Evolutionary conservation across 2,113 vertebrate genomes (phyloP).

Genomic region (Fulmarus glacialis): DNA sequence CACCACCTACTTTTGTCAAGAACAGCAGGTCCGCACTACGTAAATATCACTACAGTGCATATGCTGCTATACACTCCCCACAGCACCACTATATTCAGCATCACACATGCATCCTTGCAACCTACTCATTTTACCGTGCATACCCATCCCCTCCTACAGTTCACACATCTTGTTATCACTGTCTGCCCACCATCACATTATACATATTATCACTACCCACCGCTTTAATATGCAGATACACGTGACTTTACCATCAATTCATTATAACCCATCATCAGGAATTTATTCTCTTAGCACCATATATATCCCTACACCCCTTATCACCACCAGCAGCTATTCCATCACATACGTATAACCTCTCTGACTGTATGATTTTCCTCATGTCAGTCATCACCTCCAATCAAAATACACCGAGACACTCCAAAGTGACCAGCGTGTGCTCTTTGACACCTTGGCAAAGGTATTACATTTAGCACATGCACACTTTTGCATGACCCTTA

Average conservation of each 20-base stretch:
- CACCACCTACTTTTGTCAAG: neutral
- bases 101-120: neutral
- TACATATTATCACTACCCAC: slow-evolving; percentile 11
- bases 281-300: neutral
- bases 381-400: neutral
- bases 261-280: neutral
- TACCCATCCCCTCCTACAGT: slow-evolving; percentile 36
- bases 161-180: neutral
- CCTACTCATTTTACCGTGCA: neutral
- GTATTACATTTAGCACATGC: neutral
- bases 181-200: slow-evolving; percentile 17
- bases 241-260: neutral
- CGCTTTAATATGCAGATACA: slow-evolving; percentile 32
- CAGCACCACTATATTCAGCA: neutral
- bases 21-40: neutral
- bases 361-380: neutral
- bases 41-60: neutral
- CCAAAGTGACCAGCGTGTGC: neutral
- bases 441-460: neutral
- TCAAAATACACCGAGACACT: neutral
- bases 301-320: neutral
- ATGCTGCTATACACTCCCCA: neutral
- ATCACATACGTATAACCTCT: neutral
- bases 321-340: neutral
- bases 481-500: neutral